Evolutionary conservation across 2,113 vertebrate genomes (phyloP).

Genomic region (Theristicus caerulescens): DNA sequence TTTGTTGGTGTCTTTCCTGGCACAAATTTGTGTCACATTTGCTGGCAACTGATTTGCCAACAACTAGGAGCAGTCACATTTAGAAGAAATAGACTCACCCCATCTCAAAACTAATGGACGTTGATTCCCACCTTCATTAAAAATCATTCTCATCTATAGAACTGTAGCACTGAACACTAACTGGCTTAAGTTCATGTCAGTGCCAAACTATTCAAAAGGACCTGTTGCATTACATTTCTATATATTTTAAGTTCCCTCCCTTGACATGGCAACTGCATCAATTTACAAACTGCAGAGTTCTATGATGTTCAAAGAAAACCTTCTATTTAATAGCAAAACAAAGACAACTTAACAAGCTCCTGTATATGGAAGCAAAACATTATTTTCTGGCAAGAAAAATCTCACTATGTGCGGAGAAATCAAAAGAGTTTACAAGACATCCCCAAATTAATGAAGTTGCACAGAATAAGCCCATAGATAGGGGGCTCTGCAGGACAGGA

Average conservation of each 20-base stretch:
- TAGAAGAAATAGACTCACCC: neutral
- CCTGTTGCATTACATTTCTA: neutral
- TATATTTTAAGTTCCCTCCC: neutral
- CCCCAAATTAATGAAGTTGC: neutral
- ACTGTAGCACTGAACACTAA: neutral
- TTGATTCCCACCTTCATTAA: neutral
- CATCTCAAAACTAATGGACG: neutral
- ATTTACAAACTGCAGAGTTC: neutral
- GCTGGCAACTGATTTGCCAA: neutral
- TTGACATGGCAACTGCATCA: neutral
- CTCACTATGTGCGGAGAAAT: neutral
- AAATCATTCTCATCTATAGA: neutral
- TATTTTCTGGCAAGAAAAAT: neutral
- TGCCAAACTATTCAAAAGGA: neutral
- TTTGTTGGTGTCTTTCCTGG: neutral
- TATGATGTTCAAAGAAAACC: neutral
- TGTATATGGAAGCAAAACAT: neutral
- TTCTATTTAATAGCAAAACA: neutral
- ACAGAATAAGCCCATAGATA: conserved; percentile 14
- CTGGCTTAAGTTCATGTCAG: neutral
- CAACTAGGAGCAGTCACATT: neutral
- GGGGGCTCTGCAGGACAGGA: conserved; percentile 61
- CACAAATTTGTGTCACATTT: neutral
- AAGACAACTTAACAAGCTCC: neutral
- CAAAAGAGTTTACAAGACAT: neutral